Evolutionary conservation across 2,888 invertebrate species (phyloP).

Genomic region (Ypsolopha sequella): DNA sequence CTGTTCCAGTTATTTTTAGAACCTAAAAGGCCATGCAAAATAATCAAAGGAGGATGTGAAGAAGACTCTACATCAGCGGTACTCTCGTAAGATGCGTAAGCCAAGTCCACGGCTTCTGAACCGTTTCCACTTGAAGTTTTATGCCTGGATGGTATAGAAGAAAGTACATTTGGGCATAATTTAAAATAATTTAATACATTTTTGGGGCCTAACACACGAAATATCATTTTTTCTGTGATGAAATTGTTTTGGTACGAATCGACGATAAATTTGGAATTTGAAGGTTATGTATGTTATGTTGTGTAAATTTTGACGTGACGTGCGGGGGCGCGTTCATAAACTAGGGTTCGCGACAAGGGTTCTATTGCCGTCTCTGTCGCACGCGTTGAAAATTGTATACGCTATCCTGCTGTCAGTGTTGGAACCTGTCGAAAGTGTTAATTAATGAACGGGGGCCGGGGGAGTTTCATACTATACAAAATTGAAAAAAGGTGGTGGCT

Average conservation of each 20-base stretch:
- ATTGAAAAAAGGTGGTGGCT: no score
- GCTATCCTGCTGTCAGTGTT: no score
- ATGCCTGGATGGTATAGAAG: conserved; percentile 17
- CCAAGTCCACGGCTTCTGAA: conserved; percentile 72
- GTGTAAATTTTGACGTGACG: not conserved
- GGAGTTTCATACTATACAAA: no score
- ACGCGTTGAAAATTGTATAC: no score
- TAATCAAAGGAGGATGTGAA: conserved; percentile 75
- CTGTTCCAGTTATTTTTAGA: conserved; percentile 95
- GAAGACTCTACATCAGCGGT: conserved; percentile 33
- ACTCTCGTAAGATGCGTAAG: conserved; percentile 76
- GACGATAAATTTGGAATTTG: not conserved
- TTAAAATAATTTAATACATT: conserved; percentile 16
- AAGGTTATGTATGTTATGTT: conserved; percentile 1
- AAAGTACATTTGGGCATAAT: conserved; percentile 12
- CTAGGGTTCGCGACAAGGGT: no score
- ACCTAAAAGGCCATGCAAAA: conserved; percentile 93
- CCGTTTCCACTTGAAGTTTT: conserved; percentile 30
- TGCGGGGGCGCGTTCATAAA: no score
- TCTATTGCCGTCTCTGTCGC: no score
- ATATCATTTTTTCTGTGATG: conserved; percentile 30
- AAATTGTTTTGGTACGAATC: not conserved
- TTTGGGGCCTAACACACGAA: conserved; percentile 24
- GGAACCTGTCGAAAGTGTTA: no score
- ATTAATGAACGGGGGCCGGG: no score